These are phyloP conservation scores for Mus pahari DNA, from an alignment of 2,113 vertebrate species.

Conservation along the genomic window DNA sequence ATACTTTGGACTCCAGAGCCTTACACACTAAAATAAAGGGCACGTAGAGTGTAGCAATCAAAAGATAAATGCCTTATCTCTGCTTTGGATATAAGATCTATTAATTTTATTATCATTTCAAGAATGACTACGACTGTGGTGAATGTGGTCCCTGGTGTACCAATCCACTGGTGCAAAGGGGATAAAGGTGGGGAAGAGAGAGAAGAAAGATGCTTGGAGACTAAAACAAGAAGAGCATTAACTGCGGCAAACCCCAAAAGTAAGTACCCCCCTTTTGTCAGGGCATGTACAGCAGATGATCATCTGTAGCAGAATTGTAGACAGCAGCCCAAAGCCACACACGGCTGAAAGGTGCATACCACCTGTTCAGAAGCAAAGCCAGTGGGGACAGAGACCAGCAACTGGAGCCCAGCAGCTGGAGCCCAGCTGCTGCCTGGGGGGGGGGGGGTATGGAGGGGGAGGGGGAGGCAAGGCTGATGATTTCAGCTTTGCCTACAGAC, in stretches of 20 bases:
- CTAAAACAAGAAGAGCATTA: not conserved
- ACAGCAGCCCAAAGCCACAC: not conserved
- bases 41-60: not conserved
- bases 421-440: not conserved
- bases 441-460: no score
- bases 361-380: not conserved
- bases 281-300: not conserved
- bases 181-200: not conserved
- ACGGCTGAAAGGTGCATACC: not conserved
- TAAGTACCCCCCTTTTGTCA: not conserved
- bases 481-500: not conserved
- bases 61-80: not conserved
- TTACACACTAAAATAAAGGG: not conserved
- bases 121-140: not conserved
- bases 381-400: not conserved
- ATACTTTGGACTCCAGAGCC: not conserved
- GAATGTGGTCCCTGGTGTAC: not conserved
- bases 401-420: not conserved
- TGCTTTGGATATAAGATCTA: not conserved
- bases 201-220: not conserved
- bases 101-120: not conserved
- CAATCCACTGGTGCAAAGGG: not conserved
- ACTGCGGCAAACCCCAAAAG: not conserved
- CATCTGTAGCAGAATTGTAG: not conserved
- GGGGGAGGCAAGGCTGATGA: not conserved